These are phyloP conservation scores for Chionomys nivalis DNA, from an alignment of 2,113 vertebrate species.

Conservation along the genomic window DNA sequence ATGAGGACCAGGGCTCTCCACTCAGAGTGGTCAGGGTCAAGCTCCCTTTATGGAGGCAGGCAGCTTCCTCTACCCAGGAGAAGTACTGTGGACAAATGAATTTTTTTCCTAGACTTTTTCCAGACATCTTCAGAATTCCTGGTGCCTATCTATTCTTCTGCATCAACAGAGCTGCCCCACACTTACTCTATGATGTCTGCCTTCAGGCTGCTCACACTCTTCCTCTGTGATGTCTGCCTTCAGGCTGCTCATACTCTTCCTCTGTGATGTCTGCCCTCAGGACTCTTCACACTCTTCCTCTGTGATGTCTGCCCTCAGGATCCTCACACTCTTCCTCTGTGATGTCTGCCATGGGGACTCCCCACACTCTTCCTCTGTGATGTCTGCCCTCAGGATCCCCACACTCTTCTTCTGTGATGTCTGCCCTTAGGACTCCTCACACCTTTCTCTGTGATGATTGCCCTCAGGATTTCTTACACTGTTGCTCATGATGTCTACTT, in stretches of 20 bases:
- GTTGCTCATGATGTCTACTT: background rate
- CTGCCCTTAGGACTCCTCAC: background rate
- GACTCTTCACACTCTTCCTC: too few species aligned
- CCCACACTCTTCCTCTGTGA: background rate
- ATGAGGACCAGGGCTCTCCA: background rate
- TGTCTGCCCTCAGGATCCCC: background rate
- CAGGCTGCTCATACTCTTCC: too few species aligned
- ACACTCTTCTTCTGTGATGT: background rate
- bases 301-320: background rate
- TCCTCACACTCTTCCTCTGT: too few species aligned
- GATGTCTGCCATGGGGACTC: too few species aligned
- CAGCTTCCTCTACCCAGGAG: background rate
- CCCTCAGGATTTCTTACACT: too few species aligned
- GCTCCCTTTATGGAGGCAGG: rapidly evolving
- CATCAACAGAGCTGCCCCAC: background rate
- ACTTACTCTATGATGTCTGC: background rate
- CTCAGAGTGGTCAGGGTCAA: background rate
- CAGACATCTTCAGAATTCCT: background rate
- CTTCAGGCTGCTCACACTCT: background rate
- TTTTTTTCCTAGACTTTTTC: background rate
- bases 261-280: background rate
- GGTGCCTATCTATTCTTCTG: background rate
- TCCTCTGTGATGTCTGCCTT: background rate
- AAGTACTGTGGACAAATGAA: background rate
- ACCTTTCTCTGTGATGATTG: background rate